Evolutionary conservation across 1,140 invertebrate genomes (phyloP).

Genomic region (Camponotus pennsylvanicus): DNA sequence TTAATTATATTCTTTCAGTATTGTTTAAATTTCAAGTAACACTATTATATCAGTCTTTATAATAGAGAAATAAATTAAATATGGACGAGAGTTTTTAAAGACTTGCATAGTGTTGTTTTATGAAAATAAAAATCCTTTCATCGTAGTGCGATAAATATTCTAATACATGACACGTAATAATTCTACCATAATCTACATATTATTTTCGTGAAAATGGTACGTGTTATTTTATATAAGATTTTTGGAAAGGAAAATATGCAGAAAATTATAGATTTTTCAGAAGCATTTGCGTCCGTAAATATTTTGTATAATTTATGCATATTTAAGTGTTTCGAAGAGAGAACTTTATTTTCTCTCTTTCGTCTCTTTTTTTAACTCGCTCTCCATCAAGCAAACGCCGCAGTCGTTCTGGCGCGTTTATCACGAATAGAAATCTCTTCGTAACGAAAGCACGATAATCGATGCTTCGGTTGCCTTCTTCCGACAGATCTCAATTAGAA

Average conservation of each 20-base stretch:
- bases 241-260: not conserved
- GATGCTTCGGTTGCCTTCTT: slow-evolving; percentile 67
- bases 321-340: not conserved
- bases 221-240: slow-evolving; percentile 11
- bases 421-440: slow-evolving; percentile 23
- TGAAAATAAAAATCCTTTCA: not conserved
- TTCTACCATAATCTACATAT: not conserved
- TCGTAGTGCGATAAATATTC: not conserved
- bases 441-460: slow-evolving; percentile 53
- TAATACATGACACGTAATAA: not conserved
- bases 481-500: slow-evolving; percentile 81
- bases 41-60: not conserved
- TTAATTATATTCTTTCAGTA: slow-evolving; percentile 14
- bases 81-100: not conserved
- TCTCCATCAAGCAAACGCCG: not conserved
- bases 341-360: not conserved
- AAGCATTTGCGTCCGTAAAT: not conserved
- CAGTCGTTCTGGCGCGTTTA: not conserved
- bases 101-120: not conserved
- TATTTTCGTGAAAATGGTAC: not conserved
- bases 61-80: not conserved
- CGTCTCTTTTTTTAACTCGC: not conserved
- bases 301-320: not conserved
- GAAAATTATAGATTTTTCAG: not conserved
- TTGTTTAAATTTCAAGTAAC: not conserved